Percentiles rank a stretch among this genome's conserved stretches.
phyloP scores from a whole-genome alignment of 2,888 invertebrate species.

The Ochropleura leucogaster region DNA sequence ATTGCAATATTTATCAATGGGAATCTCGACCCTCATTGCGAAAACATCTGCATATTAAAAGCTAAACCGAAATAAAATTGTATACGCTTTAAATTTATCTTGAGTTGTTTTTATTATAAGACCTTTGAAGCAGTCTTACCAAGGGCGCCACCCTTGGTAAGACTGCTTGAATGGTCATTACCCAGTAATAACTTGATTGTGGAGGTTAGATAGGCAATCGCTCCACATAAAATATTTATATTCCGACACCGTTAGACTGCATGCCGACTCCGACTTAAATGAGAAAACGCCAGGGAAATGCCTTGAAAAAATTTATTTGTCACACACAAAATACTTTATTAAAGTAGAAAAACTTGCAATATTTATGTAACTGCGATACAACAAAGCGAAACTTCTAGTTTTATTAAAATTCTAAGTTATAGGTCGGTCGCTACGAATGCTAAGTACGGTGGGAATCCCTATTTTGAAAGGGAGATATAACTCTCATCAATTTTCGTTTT shows the following conservation, averaged over 20 bases:
- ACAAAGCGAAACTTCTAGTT: constrained; percentile 2
- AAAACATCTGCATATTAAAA: not conserved
- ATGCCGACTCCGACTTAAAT: no score
- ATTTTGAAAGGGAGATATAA: not conserved
- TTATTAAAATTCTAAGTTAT: not conserved
- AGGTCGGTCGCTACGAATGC: not conserved
- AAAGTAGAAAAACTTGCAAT: not conserved
- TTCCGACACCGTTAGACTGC: no score
- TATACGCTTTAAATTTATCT: not conserved
- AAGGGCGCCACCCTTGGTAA: no score
- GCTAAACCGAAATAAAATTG: not conserved
- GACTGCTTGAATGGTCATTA: no score
- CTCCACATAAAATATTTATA: no score
- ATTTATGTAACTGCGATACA: not conserved
- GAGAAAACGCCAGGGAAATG: no score
- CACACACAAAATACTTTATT: no score
- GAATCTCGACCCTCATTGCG: not conserved
- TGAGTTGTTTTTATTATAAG: not conserved
- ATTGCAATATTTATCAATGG: constrained; percentile 3
- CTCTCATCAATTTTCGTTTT: no score
- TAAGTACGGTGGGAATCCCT: not conserved
- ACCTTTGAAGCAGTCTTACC: not conserved
- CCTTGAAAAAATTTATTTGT: not conserved
- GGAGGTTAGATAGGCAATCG: no score
- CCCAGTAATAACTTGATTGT: no score